Evolutionary conservation across 2,797 vertebrate genomes (phyloP).

Genomic region (Delichon dasypus): DNA sequence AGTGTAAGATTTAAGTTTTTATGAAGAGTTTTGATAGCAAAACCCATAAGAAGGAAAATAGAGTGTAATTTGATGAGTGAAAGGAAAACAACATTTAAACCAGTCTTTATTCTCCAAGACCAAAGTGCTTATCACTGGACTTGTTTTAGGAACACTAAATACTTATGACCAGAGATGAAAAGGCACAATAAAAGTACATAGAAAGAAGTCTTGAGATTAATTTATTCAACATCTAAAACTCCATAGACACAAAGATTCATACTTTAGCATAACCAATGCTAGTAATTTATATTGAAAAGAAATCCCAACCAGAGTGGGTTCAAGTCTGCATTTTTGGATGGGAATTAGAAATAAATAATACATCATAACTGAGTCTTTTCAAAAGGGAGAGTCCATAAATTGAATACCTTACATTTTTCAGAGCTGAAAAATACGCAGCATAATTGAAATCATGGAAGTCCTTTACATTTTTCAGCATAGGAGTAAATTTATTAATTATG

Average conservation of each 20-base stretch:
- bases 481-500: conserved; percentile 21
- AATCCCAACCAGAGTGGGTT: fast-evolving
- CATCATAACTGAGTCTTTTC: background rate
- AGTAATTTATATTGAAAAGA: background rate
- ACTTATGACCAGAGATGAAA: background rate
- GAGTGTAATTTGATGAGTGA: background rate
- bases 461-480: background rate
- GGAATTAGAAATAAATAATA: background rate
- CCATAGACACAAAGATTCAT: background rate
- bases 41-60: background rate
- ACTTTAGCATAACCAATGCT: background rate
- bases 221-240: background rate
- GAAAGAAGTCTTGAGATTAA: background rate
- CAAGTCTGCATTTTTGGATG: background rate
- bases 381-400: background rate
- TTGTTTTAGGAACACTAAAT: background rate
- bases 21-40: background rate
- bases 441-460: background rate
- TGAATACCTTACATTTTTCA: background rate
- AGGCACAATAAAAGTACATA: background rate
- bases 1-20: background rate
- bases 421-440: background rate
- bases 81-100: background rate
- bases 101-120: background rate
- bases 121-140: background rate